Conservation (phyloP, 1,140 invertebrate genomes). For the Drosophila kepulauana region DNA sequence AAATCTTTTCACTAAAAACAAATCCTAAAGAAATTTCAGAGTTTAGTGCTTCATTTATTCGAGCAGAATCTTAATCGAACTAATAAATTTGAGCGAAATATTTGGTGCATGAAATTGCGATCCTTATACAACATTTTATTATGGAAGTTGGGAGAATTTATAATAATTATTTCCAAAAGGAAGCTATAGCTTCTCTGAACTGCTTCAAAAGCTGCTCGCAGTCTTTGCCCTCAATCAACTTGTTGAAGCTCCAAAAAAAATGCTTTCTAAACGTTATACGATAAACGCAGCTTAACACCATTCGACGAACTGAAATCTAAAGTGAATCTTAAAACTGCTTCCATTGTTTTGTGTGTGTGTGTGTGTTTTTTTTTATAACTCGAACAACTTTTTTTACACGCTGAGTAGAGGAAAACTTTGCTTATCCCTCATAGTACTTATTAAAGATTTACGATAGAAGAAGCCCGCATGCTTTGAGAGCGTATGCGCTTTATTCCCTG, state of each 20-base stretch:
- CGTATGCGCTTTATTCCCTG: slow-evolving; percentile 5
- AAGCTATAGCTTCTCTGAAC: too few relatives aligned
- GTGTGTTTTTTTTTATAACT: background rate
- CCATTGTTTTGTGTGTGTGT: background rate
- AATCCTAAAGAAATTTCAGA: too few relatives aligned
- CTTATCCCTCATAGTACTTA: slow-evolving; percentile 5
- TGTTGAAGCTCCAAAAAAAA: background rate
- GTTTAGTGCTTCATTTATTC: too few relatives aligned
- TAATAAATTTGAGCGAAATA: too few relatives aligned
- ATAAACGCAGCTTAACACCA: background rate
- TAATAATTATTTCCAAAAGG: too few relatives aligned
- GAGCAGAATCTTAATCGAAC: too few relatives aligned
- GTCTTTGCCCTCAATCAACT: background rate
- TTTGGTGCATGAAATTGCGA: too few relatives aligned
- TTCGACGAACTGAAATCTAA: slow-evolving; percentile 19
- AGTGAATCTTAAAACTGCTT: slow-evolving; percentile 12
- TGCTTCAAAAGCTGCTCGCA: background rate
- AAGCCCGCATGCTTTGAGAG: background rate
- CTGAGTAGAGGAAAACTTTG: background rate
- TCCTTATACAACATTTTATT: too few relatives aligned
- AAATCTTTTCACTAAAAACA: too few relatives aligned
- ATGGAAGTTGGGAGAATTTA: too few relatives aligned
- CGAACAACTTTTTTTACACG: background rate
- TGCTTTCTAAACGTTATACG: background rate
- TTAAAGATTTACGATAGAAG: slow-evolving; percentile 34